A percentile compares a stretch with the other conserved stretches of the same genome.
These are phyloP conservation scores for Drosophila rufa DNA, from an alignment of 1,140 invertebrate genomes.

Conservation along the genomic window DNA sequence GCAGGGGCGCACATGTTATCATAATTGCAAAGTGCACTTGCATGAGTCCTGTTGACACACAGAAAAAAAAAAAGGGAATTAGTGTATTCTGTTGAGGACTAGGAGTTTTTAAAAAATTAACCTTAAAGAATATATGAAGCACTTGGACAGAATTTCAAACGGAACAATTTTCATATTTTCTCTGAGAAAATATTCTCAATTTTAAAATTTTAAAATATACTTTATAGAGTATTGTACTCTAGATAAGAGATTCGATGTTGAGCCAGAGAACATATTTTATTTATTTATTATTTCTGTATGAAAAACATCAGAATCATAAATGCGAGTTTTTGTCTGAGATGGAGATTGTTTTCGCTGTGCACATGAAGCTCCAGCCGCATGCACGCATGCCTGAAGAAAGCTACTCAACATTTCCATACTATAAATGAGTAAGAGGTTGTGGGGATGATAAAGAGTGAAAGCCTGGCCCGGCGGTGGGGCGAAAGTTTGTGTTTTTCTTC, in stretches of 20 bases:
- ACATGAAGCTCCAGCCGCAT: background rate
- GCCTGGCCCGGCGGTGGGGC: slow-evolving; percentile 29
- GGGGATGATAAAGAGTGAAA: slow-evolving; percentile 41
- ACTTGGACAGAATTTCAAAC: no score
- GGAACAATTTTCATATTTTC: no score
- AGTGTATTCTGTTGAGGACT: no score
- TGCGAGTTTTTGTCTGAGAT: background rate
- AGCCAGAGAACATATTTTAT: background rate
- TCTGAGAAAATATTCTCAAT: no score
- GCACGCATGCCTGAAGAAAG: slow-evolving; percentile 34
- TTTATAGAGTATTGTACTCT: background rate
- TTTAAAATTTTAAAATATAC: no score
- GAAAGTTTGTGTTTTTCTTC: slow-evolving; percentile 73
- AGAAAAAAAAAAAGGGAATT: background rate
- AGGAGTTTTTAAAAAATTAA: no score
- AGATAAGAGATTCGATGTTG: background rate
- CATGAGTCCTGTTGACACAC: slow-evolving; percentile 11
- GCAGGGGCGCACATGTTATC: slow-evolving; percentile 57
- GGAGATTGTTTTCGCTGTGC: background rate
- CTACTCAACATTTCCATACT: slow-evolving; percentile 50
- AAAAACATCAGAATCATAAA: background rate
- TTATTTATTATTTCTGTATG: background rate
- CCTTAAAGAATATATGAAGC: no score
- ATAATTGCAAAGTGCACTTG: slow-evolving; percentile 65
- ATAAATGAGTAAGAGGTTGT: slow-evolving; percentile 43